phyloP scores from a whole-genome alignment of 2,797 vertebrate genomes.

The Octomys mimax region DNA sequence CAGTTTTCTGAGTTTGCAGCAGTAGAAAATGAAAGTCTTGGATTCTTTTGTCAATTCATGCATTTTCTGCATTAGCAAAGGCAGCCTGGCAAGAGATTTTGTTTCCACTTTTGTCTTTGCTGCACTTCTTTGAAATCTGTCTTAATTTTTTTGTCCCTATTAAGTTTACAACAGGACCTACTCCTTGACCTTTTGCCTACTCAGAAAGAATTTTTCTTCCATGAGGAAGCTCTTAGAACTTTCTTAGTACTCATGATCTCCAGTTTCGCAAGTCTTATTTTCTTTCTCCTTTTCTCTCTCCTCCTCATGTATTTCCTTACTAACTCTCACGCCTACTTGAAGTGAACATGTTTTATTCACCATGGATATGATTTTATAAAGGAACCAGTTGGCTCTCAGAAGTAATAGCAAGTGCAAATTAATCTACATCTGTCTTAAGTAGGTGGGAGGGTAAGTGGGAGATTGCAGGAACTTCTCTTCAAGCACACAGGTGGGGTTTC shows the following conservation, averaged over 20 bases:
- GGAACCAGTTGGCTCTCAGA: conserved; percentile 42
- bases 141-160: conserved; percentile 67
- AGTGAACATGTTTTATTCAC: conserved; percentile 58
- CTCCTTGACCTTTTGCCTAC: conserved; percentile 66
- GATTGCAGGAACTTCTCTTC: conserved; percentile 26
- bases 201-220: conserved; percentile 70
- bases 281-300: conserved; percentile 60
- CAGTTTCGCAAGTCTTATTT: conserved; percentile 63
- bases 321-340: conserved; percentile 41
- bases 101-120: conserved; percentile 74
- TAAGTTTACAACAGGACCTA: conserved; percentile 58
- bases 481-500: conserved; percentile 8
- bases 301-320: conserved; percentile 50
- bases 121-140: conserved; percentile 69
- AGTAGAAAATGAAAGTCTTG: conserved; percentile 66
- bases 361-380: conserved; percentile 50
- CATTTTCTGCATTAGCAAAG: conserved; percentile 66
- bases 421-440: not conserved
- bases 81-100: conserved; percentile 71
- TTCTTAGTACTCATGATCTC: conserved; percentile 56
- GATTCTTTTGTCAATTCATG: conserved; percentile 77
- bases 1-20: conserved; percentile 63
- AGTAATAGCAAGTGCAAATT: conserved; percentile 45
- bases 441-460: not conserved
- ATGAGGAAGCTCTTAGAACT: conserved; percentile 59